Base-by-base conservation (phyloP, 1,140 invertebrate species). In the Drosophila varians region DNA sequence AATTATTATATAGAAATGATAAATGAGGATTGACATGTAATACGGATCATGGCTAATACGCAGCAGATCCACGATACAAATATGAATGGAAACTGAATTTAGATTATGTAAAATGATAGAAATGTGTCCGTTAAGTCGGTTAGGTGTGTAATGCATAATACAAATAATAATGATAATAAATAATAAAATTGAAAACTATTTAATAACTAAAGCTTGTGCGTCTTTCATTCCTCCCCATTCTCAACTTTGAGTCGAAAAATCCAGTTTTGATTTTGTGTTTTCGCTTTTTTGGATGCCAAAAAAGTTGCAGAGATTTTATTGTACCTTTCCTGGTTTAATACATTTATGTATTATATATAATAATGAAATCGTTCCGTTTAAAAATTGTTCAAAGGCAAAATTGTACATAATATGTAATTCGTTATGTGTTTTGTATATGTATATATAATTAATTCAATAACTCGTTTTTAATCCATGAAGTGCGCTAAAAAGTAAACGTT, bases 201-300 rank as follows among this genome's bases (percentile, higher is more conserved):
- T 80, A 82, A 82, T 80, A 80, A 80, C 71, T 72, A 71, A 38
- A 19, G 11, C 1, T 4, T 7, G n/a, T 1, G 11, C 7, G 43
- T 66, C n/a, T n/a, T 66, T 66, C 26, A 51, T 60, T 49, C n/a
- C 11, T 4, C 2, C 9, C 28, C 28, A 1, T 31, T 31, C n/a
- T 1, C 34, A 9, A 36, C 12, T 40, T 40, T 40, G 14, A 18
- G 0, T 43, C 14, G 18, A 42, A 65, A 61, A 73, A 1, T 5
- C 26, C 7, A n/a, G 9, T 49, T 14, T 69, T 66, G 31, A 34
- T 53, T 56, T 48, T 73, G 51, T 56, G 45, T 82, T 82, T 84
- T 82, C 51, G 65, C 79, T 84, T 68, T 75, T 75, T 84, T 84
- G 79, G 75, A 84, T 84, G 55, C 80, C 79, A 84, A 84, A 84